These are phyloP conservation scores for Gandaritis pyraliata DNA, from an alignment of 2,888 invertebrate species.

Conservation along the genomic window DNA sequence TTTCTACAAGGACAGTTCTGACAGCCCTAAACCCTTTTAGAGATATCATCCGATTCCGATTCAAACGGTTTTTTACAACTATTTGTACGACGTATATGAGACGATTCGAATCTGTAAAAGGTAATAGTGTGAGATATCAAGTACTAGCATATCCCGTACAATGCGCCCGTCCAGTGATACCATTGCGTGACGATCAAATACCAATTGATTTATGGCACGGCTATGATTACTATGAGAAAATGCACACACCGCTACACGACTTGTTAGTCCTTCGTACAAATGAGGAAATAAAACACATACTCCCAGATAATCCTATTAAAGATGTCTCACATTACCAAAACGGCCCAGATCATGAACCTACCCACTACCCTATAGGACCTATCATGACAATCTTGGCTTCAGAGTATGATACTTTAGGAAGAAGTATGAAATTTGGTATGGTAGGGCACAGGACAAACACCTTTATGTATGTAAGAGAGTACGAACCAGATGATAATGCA, in stretches of 20 bases:
- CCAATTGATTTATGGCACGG: slow-evolving; percentile 4
- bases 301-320: neutral
- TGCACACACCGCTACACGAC: slow-evolving; percentile 15
- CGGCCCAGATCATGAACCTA: no score
- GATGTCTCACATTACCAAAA: neutral
- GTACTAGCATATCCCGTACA: neutral
- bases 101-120: neutral
- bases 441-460: neutral
- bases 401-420: neutral
- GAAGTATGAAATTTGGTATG: slow-evolving; percentile 7
- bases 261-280: slow-evolving; percentile 7
- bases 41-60: neutral
- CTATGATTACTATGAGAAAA: neutral
- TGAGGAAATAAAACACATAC: neutral
- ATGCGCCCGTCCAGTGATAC: slow-evolving; percentile 19
- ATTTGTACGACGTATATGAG: neutral
- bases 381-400: slow-evolving; percentile 1
- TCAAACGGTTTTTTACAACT: neutral
- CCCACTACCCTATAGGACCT: neutral
- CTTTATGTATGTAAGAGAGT: neutral
- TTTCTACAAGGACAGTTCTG: neutral
- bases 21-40: slow-evolving; percentile 12
- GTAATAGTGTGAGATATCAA: no score
- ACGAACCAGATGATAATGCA: slow-evolving; percentile 10
- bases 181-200: neutral